Base-by-base conservation (phyloP, 1,140 invertebrate genomes). In the Drosophila sechellia region DNA sequence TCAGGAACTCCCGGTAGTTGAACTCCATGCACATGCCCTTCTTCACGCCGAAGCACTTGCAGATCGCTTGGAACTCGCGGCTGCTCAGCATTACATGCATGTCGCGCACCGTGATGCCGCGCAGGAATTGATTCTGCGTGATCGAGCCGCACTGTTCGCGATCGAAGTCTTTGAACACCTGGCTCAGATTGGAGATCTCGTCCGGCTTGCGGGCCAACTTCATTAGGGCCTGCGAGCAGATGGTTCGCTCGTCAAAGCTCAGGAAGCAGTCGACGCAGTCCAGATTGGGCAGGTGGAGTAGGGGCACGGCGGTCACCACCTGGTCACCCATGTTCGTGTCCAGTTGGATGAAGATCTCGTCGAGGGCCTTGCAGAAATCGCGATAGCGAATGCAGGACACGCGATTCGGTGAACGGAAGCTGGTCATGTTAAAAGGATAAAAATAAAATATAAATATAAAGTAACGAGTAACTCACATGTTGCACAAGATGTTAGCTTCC, bases 41-140 rank as follows among this genome's bases (percentile, higher is more conserved):
- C 74, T 94, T 93, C 25, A 94, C 93, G 15, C 94, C 93, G 81
- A 96, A 96, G 81, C 95, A 95, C 92, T 95, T 95, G 91, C 94
- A 94, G 50, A 96, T 76, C 5, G 94, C 91, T 8, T 95, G 94
- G 2, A 95, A 92, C 90, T 96, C 95, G 10, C 93, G 93, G 11
- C 91, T 93, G 43, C 94, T 95, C 5, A 96, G 85, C 66, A 94
- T 85, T 60, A 93, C 84, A 53, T 95, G 91, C 93, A 96, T 93
- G 40, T 93, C 93, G 57, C 95, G 94, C 5, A 94, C 69, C 15
- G 94, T 94, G 2, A 96, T 90, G 35, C 94, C 94, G 76, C 94
- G 94, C 39, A 94, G 92, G 75, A 95, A 94, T 46, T 93, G 93
- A 56, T 94, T 93, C 56, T 93, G 93, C 5, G 94, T 93, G 10